Evolutionary conservation across 2,797 vertebrate species (phyloP).

Genomic region (Cynodonichthys magdalenae): DNA sequence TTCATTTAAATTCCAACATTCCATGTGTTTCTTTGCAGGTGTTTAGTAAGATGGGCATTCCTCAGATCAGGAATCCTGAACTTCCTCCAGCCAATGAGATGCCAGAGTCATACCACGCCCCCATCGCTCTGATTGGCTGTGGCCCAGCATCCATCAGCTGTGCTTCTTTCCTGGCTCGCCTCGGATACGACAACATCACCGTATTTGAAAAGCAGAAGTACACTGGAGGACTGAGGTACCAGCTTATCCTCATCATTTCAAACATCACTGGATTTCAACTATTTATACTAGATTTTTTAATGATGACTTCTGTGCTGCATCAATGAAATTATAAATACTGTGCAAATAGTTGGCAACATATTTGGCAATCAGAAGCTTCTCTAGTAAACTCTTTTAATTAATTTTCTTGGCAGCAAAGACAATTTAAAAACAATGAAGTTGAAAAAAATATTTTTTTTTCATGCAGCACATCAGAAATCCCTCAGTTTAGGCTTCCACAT

Average conservation of each 20-base stretch:
- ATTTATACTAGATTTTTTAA: not conserved
- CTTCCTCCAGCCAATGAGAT: conserved; percentile 84
- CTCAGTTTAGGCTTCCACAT: conserved; percentile 90
- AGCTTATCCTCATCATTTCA: not conserved
- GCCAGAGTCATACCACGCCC: conserved; percentile 84
- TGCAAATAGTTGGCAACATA: no score
- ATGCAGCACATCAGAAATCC: conserved; percentile 90
- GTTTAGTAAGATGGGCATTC: conserved; percentile 93
- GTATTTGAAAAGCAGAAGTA: conserved; percentile 93
- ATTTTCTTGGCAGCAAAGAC: not conserved
- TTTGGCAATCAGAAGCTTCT: no score
- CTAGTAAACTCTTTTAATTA: not conserved
- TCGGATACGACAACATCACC: conserved; percentile 91
- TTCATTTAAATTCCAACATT: not conserved
- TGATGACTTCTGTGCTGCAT: no score
- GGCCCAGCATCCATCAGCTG: conserved; percentile 94
- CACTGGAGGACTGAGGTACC: conserved; percentile 91
- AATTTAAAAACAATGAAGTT: not conserved
- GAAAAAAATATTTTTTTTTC: conserved; percentile 19
- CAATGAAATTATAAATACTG: no score
- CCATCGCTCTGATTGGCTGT: conserved; percentile 92
- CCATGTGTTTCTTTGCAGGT: conserved; percentile 74
- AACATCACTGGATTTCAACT: not conserved
- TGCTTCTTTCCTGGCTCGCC: conserved; percentile 90
- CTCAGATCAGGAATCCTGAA: conserved; percentile 87